Evolutionary conservation across 2,797 vertebrate genomes (phyloP).

Genomic region (Taenioides sp.): DNA sequence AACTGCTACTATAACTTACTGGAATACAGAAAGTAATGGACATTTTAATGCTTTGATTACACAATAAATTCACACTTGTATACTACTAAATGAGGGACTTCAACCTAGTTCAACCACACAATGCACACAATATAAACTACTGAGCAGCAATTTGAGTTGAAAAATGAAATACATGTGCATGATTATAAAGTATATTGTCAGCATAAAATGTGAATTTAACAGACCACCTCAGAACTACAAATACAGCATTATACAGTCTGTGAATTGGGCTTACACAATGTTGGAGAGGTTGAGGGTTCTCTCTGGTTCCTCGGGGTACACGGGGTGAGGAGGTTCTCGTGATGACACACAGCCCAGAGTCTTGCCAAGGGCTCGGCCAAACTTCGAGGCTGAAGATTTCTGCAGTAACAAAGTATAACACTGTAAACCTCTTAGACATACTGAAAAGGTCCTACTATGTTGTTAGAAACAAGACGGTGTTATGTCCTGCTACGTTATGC

Average conservation of each 20-base stretch:
- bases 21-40: not conserved
- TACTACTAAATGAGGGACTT: not conserved
- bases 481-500: not conserved
- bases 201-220: too few relatives aligned
- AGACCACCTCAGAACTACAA: too few relatives aligned
- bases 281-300: conserved; percentile 92
- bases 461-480: not conserved
- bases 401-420: conserved; percentile 48
- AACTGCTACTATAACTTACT: not conserved
- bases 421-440: not conserved
- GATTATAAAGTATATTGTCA: too few relatives aligned
- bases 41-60: not conserved
- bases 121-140: not conserved
- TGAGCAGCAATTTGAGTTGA: too few relatives aligned
- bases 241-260: not conserved
- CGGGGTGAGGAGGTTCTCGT: conserved; percentile 84
- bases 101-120: not conserved
- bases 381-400: conserved; percentile 93
- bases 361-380: conserved; percentile 91
- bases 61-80: not conserved
- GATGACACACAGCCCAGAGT: conserved; percentile 91
- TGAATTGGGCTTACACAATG: conserved; percentile 83
- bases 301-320: conserved; percentile 92
- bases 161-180: too few relatives aligned
- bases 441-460: not conserved